phyloP scores from a whole-genome alignment of 2,888 invertebrate species.

The Coelopa pilipes region DNA sequence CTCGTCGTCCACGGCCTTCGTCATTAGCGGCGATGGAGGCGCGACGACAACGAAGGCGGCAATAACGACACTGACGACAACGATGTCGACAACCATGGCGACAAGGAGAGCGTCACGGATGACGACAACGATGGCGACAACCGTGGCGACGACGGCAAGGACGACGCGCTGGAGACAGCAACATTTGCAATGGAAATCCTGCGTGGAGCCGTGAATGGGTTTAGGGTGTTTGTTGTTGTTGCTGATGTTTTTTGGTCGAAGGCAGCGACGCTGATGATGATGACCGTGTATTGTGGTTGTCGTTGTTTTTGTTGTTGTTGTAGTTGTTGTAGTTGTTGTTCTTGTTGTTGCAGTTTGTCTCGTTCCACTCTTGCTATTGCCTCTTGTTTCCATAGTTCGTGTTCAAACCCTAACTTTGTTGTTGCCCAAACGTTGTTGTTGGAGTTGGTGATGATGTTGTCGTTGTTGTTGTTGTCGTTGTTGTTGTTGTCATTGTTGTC shows the following conservation, averaged over 20 bases:
- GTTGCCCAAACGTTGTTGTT: neutral
- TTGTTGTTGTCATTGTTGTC: conserved; percentile 9
- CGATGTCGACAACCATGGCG: neutral
- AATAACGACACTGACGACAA: neutral
- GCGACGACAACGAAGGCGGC: no score
- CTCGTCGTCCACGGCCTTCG: neutral
- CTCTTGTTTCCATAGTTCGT: no score
- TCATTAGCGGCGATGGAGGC: neutral
- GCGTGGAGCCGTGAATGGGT: conserved; percentile 17
- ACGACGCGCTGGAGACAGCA: conserved; percentile 9
- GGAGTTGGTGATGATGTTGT: neutral
- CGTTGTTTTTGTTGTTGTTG: conserved; percentile 9
- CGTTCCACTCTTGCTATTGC: neutral
- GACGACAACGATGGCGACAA: neutral
- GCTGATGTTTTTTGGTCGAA: neutral
- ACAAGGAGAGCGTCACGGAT: neutral
- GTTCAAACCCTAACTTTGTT: no score
- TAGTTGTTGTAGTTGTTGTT: neutral
- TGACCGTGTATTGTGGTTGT: conserved; percentile 9
- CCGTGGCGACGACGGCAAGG: conserved; percentile 12
- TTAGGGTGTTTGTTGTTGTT: neutral
- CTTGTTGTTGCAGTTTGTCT: neutral
- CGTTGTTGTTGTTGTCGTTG: neutral
- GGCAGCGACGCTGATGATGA: neutral
- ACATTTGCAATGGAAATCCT: neutral